Evolutionary conservation across 2,888 invertebrate genomes (phyloP), one percentile per base, ranked within the genome.

Genomic region (Drosophila cognata): DNA sequence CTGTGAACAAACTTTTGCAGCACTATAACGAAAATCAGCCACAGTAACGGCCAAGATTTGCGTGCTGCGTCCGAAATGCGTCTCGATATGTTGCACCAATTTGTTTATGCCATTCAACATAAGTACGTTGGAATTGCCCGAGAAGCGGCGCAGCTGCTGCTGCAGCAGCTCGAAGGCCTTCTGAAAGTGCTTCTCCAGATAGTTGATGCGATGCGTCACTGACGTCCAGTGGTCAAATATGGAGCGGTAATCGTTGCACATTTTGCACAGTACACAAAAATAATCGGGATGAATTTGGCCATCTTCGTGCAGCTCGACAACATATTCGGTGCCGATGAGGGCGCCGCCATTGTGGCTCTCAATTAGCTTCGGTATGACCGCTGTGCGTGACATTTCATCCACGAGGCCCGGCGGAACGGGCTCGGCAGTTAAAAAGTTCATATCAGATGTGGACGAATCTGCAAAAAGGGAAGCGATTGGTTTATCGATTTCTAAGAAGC

Each of bases 171-270:
- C 93, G 81, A 94, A 94, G 28, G 95, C 95, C 28, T 95, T 95
- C 11, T 95, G 92, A 77, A 92, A 94, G 79, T 94, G 94, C 29
- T 92, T 93, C 57, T 92, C 92, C 76, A 97, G 93, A 92, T 96
- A 97, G 90, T 96, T 95, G 87, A 94, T 94, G 18, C 96, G 94
- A 91, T 97, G 97, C 92, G 96, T 95, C 92, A 95, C 96, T 91
- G 97, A 96, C 28, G 96, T 95, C 91, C 97, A 94, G 92, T 97
- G 97, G 76, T 95, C 95, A 92, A 97, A 94, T 79, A 97, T 96
- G 58, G 96, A 96, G 52, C 96, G 94, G 33, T 96, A 96, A 91
- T 97, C 96, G 43, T 97, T 97, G 81, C 96, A 95, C 92, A 97
- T 97, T 88, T 95, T 95, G 92, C 97, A 97, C 73, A 97, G 94